A percentile compares a stretch with the other conserved stretches of the same genome.
Conservation (phyloP, 1,140 invertebrate genomes). For the Macrobrachium nipponense region DNA sequence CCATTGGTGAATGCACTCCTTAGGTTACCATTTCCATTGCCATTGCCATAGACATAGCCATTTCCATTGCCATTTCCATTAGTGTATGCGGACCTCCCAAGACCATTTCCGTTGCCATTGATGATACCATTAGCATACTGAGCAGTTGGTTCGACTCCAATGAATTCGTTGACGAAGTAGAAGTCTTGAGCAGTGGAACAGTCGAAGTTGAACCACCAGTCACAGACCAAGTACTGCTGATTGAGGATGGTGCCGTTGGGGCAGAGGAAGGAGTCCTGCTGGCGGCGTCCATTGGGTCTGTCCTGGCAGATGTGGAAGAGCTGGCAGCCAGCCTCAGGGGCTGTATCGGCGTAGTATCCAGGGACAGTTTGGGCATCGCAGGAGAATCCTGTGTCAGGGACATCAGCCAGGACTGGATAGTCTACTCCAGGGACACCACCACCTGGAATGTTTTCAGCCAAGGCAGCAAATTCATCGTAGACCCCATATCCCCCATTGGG, state of each 20-base stretch:
- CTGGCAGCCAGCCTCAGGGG: too few relatives aligned
- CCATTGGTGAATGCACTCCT: neutral
- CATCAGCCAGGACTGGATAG: too few relatives aligned
- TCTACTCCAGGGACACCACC: too few relatives aligned
- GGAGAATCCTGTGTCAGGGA: too few relatives aligned
- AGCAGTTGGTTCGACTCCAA: conserved; percentile 1
- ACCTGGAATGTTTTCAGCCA: too few relatives aligned
- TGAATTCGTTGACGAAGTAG: conserved; percentile 18
- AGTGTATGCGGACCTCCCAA: too few relatives aligned
- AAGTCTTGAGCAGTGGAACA: neutral
- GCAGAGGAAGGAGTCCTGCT: conserved; percentile 17
- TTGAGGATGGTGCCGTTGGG: conserved; percentile 21
- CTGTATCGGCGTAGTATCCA: too few relatives aligned
- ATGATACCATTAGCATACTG: neutral
- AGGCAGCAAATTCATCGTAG: too few relatives aligned
- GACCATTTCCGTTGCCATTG: neutral
- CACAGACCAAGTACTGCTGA: conserved; percentile 20
- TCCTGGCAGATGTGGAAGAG: too few relatives aligned
- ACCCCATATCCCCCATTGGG: too few relatives aligned
- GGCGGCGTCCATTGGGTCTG: too few relatives aligned
- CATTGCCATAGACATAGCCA: neutral
- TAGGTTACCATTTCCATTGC: neutral
- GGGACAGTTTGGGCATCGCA: too few relatives aligned
- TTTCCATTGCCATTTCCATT: conserved; percentile 3
- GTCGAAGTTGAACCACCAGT: conserved; percentile 22